These are phyloP conservation scores for Pimephales promelas DNA, from an alignment of 2,113 vertebrate genomes.

Conservation along the genomic window DNA sequence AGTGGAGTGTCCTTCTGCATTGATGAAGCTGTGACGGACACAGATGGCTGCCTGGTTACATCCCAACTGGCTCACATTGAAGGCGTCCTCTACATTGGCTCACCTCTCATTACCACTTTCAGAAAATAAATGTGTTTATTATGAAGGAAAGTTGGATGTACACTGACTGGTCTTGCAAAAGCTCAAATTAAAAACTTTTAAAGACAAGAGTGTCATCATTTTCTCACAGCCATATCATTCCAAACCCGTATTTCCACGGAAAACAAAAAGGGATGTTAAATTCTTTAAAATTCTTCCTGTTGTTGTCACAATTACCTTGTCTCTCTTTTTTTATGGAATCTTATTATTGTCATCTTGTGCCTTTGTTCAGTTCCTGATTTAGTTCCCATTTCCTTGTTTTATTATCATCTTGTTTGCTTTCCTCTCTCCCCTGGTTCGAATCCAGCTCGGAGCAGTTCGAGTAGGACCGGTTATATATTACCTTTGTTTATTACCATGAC, in stretches of 20 bases:
- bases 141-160: neutral
- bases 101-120: slow-evolving; percentile 19
- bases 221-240: neutral
- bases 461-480: no score
- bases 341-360: no score
- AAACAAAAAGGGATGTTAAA: neutral
- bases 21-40: slow-evolving; percentile 50
- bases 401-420: no score
- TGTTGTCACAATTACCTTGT: no score
- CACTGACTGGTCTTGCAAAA: neutral
- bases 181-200: neutral
- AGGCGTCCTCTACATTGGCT: slow-evolving; percentile 50
- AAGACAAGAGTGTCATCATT: neutral
- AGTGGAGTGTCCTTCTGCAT: slow-evolving; percentile 38
- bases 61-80: slow-evolving; percentile 45
- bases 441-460: no score
- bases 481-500: no score
- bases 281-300: neutral
- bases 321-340: no score
- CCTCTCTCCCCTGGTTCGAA: no score
- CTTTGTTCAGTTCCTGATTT: no score
- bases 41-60: slow-evolving; percentile 30
- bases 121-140: slow-evolving; percentile 19
- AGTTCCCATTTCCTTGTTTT: no score
- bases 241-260: neutral